Base-by-base conservation (phyloP, 2,797 vertebrate genomes). In the Pipistrellus pipistrellus region DNA sequence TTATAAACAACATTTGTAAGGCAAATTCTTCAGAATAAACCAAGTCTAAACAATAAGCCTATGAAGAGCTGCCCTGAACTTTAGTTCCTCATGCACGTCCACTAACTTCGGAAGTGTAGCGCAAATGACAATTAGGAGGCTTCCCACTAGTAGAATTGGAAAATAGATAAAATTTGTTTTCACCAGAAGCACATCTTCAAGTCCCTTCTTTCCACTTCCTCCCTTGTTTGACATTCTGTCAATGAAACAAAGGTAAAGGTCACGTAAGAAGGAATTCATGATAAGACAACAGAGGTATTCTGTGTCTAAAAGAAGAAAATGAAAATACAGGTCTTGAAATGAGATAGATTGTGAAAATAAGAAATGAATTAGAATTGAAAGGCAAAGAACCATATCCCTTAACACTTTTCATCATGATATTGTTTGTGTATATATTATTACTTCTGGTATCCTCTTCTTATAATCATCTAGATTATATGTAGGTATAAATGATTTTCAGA, bases 1-100 rank as follows among this genome's bases (percentile, higher is more conserved):
- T 88, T 93, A 83, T 68, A 93, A 81, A 55, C 64, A 83, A 90
- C 89, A 85, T 27, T 71, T 35, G 9, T 25, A 57, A 72, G 32
- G 51, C 17, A 85, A 84, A 85, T 57, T 88, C 35, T 90, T 88
- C n/a, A 93, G 23, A 90, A 88, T 71, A 83, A 88, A 90, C 23
- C 41, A 88, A 30, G 27, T 75, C 53, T 95, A 27, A 77, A 32
- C 21, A 80, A 9, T 3, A 41, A 75, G 59, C 11, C 25, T 92
- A 14, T n/a, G 17, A 85, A 51, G 20, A 20, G 14, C 4, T 64
- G 8, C 9, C 46, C 12, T n/a, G 46, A 51, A 15, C 55, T 76
- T 30, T 7, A 35, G 15, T 77, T 85, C 55, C 25, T 83, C 27
- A 38, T 4, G 8, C 9, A 35, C 1, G 51, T 51, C 30, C 32